Evolutionary conservation across 2,797 vertebrate species (phyloP).

Genomic region (Cyclura pinguis): DNA sequence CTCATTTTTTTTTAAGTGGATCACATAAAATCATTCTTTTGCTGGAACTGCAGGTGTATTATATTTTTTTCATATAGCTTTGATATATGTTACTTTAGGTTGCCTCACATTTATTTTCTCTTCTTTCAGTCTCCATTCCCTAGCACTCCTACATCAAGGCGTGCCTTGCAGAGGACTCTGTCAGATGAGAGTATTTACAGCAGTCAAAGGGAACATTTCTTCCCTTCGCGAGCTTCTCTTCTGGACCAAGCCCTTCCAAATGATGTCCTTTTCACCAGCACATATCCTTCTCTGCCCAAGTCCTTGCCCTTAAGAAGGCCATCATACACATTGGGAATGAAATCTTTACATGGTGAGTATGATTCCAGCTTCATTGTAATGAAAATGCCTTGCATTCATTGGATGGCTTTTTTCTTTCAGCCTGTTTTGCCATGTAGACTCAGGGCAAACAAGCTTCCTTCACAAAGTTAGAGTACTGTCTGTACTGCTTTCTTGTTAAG

Average conservation of each 20-base stretch:
- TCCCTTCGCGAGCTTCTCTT: conserved; percentile 81
- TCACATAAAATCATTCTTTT: not conserved
- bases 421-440: not conserved
- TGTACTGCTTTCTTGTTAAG: not conserved
- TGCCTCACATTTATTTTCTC: conserved; percentile 39
- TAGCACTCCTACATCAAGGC: conserved; percentile 83
- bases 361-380: fast-evolving
- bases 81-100: conserved; percentile 25
- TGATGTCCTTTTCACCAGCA: conserved; percentile 93
- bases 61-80: not conserved
- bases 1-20: not conserved
- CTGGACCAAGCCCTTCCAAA: conserved; percentile 89
- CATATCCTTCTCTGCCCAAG: conserved; percentile 91
- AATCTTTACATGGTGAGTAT: conserved; percentile 87
- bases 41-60: not conserved
- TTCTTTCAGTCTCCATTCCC: conserved; percentile 89
- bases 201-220: conserved; percentile 90
- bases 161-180: conserved; percentile 93
- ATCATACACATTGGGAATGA: conserved; percentile 95
- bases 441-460: not conserved
- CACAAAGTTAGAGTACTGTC: not conserved
- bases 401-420: not conserved
- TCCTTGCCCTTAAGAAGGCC: conserved; percentile 84
- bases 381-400: not conserved
- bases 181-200: conserved; percentile 99